phyloP scores from a whole-genome alignment of 2,113 vertebrate genomes.

The Ornithorhynchus anatinus region DNA sequence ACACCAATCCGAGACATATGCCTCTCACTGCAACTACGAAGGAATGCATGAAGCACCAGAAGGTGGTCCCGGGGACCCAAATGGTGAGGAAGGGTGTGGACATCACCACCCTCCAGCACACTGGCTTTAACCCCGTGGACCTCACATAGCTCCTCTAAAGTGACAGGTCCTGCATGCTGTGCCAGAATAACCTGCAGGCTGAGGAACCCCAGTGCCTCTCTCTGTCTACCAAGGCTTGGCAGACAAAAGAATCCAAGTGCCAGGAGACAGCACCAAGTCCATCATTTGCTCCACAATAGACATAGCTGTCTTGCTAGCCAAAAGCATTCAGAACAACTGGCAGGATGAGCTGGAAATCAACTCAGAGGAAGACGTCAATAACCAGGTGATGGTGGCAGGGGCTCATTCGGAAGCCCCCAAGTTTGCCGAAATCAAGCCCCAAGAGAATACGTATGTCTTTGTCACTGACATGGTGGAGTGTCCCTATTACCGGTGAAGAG shows the following conservation, averaged over 20 bases:
- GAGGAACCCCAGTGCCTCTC: slow-evolving; percentile 70
- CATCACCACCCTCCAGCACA: slow-evolving; percentile 44
- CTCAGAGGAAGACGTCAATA: fast-evolving
- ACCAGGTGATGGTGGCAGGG: slow-evolving; percentile 44
- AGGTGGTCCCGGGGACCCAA: slow-evolving; percentile 50
- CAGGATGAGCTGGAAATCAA: slow-evolving; percentile 16
- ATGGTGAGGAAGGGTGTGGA: slow-evolving; percentile 61
- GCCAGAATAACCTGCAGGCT: slow-evolving; percentile 66
- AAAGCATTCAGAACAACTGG: slow-evolving; percentile 72
- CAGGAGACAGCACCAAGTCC: slow-evolving; percentile 47
- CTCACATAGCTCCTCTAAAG: slow-evolving; percentile 12
- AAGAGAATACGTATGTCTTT: slow-evolving; percentile 74
- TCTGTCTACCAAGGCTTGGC: slow-evolving; percentile 71
- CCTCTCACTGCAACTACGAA: neutral
- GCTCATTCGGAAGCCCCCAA: slow-evolving; percentile 66
- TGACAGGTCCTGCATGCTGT: slow-evolving; percentile 67
- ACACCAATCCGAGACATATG: neutral
- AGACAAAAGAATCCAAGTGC: slow-evolving; percentile 63
- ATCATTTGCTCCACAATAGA: slow-evolving; percentile 67
- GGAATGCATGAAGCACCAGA: slow-evolving; percentile 1
- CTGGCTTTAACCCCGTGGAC: slow-evolving; percentile 38
- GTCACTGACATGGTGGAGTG: slow-evolving; percentile 68
- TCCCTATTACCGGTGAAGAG: slow-evolving; percentile 71
- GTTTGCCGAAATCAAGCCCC: slow-evolving; percentile 70
- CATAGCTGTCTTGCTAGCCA: slow-evolving; percentile 46